phyloP scores from a whole-genome alignment of 1,140 invertebrate genomes.

The Frieseomelitta varia region DNA sequence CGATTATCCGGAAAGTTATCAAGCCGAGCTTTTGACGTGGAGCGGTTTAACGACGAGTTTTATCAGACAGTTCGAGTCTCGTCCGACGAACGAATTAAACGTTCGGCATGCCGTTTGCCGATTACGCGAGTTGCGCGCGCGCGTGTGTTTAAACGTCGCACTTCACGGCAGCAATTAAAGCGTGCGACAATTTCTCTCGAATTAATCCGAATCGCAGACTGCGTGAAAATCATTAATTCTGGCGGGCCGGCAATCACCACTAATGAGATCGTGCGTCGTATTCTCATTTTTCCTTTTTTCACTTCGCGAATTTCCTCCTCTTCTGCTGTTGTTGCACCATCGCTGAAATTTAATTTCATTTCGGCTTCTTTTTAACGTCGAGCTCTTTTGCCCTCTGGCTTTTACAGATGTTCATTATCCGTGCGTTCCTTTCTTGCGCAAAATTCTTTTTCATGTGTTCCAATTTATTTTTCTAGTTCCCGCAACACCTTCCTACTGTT shows the following conservation, averaged over 20 bases:
- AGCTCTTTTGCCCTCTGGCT: neutral
- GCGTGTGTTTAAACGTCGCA: neutral
- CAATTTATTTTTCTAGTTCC: no score
- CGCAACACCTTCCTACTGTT: no score
- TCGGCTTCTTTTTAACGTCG: neutral
- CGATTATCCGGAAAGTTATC: conserved; percentile 2
- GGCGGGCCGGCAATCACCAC: neutral
- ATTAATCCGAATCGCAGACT: conserved; percentile 10
- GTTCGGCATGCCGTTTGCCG: neutral
- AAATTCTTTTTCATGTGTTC: neutral
- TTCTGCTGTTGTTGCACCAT: neutral
- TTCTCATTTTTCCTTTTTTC: neutral
- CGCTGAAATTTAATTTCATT: neutral
- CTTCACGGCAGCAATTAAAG: conserved; percentile 26
- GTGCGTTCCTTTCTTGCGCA: neutral
- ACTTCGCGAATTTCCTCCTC: neutral
- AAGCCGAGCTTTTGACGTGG: neutral
- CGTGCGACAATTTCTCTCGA: neutral
- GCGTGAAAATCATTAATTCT: conserved; percentile 20
- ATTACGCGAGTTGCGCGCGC: neutral
- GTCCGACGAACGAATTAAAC: neutral
- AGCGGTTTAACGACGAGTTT: neutral
- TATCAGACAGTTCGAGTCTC: neutral
- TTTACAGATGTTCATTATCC: no score
- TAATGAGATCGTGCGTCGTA: conserved; percentile 29